phyloP scores from a whole-genome alignment of 2,113 vertebrate species.

The Macroglossus sobrinus region DNA sequence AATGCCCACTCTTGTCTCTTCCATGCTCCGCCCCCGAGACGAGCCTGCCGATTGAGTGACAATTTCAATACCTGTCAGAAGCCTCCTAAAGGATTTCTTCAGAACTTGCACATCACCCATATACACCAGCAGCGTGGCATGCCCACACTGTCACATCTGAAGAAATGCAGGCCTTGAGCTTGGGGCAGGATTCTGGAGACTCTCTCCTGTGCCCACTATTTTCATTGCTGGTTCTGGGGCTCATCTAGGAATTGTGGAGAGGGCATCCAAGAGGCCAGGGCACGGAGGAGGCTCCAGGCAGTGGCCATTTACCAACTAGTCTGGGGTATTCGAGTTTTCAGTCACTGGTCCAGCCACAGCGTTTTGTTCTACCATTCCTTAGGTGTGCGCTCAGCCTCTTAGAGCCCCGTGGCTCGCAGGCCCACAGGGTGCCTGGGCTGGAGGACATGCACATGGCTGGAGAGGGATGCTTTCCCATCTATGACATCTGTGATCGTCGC shows the following conservation, averaged over 20 bases:
- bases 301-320: neutral
- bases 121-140: neutral
- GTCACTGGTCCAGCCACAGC: neutral
- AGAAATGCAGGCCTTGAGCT: neutral
- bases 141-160: neutral
- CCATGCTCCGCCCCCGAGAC: neutral
- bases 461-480: neutral
- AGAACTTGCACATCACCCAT: neutral
- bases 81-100: neutral
- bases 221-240: neutral
- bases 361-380: neutral
- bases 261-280: neutral
- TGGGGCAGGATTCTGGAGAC: neutral
- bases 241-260: neutral
- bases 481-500: neutral
- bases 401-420: neutral
- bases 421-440: rapidly evolving
- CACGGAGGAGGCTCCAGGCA: neutral
- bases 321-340: neutral
- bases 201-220: neutral
- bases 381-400: neutral
- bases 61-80: neutral
- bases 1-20: neutral
- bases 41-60: neutral
- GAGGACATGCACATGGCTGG: rapidly evolving